Evolutionary conservation across 2,888 invertebrate genomes (phyloP).

Genomic region (Dermolepida albohirtum): DNA sequence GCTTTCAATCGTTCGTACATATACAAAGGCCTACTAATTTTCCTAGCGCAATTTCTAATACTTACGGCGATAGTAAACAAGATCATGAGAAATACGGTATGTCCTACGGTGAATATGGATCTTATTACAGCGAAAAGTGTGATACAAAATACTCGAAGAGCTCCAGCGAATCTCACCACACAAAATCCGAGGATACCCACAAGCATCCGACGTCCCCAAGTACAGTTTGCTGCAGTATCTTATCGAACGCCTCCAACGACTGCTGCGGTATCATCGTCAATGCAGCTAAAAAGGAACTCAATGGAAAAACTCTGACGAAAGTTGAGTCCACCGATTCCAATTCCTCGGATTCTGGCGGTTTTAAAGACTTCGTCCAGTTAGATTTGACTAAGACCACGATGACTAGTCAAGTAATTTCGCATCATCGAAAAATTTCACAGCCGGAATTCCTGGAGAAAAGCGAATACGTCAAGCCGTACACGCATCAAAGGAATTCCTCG

Average conservation of each 20-base stretch:
- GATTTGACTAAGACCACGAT: slow-evolving; percentile 53
- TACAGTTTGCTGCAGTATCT: slow-evolving; percentile 65
- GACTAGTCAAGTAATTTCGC: slow-evolving; percentile 48
- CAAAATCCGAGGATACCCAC: slow-evolving; percentile 53
- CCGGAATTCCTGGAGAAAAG: slow-evolving; percentile 56
- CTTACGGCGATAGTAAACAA: slow-evolving; percentile 35
- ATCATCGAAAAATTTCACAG: slow-evolving; percentile 62
- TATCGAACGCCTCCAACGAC: slow-evolving; percentile 63
- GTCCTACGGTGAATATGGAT: slow-evolving; percentile 42
- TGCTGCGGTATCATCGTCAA: slow-evolving; percentile 64
- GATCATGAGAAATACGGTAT: slow-evolving; percentile 34
- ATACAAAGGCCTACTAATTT: slow-evolving; percentile 43
- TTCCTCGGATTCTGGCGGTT: slow-evolving; percentile 65
- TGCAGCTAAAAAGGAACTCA: slow-evolving; percentile 60
- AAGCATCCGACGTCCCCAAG: slow-evolving; percentile 62
- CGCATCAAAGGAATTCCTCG: slow-evolving; percentile 60
- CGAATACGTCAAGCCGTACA: slow-evolving; percentile 53
- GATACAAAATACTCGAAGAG: slow-evolving; percentile 55
- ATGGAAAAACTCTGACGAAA: slow-evolving; percentile 60
- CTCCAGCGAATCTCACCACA: slow-evolving; percentile 52
- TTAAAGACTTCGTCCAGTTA: slow-evolving; percentile 64
- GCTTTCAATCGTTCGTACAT: slow-evolving; percentile 37
- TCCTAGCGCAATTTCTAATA: slow-evolving; percentile 36
- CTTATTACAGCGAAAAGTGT: slow-evolving; percentile 58
- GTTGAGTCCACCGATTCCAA: slow-evolving; percentile 64